A percentile compares a stretch with the other conserved stretches of the same genome.
These are phyloP conservation scores for Eupithecia pulchellata DNA, from an alignment of 2,888 invertebrate species.

Conservation along the genomic window DNA sequence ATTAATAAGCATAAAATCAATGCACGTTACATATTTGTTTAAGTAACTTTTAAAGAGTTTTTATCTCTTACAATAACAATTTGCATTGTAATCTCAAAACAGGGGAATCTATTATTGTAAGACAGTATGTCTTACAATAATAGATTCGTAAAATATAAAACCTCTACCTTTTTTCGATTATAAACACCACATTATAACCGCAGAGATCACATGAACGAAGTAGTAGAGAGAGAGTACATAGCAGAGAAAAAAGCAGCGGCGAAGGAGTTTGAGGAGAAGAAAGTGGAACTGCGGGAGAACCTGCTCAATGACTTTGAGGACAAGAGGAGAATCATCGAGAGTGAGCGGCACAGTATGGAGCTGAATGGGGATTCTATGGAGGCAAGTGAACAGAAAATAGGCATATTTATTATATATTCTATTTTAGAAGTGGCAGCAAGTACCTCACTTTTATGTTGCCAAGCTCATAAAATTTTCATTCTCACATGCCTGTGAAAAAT, in stretches of 20 bases:
- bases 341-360: conserved; percentile 94
- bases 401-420: too few relatives aligned
- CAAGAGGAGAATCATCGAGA: conserved; percentile 94
- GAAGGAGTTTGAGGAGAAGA: conserved; percentile 98
- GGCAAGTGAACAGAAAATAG: conserved; percentile 67
- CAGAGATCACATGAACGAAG: conserved; percentile 92
- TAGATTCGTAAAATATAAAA: too few relatives aligned
- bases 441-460: too few relatives aligned
- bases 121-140: too few relatives aligned
- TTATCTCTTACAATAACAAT: background rate
- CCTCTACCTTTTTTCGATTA: too few relatives aligned
- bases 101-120: background rate
- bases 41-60: too few relatives aligned
- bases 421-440: too few relatives aligned
- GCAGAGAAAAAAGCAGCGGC: conserved; percentile 95
- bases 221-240: conserved; percentile 94
- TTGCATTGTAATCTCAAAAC: background rate
- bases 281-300: conserved; percentile 95
- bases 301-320: conserved; percentile 96
- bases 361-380: conserved; percentile 95
- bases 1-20: background rate
- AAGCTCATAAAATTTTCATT: too few relatives aligned
- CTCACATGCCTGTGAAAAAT: too few relatives aligned
- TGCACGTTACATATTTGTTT: background rate
- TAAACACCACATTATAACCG: background rate